Percentiles rank a stretch among this genome's conserved stretches.
Conservation (phyloP, 2,888 invertebrate species). For the Aleiodes testaceus region DNA sequence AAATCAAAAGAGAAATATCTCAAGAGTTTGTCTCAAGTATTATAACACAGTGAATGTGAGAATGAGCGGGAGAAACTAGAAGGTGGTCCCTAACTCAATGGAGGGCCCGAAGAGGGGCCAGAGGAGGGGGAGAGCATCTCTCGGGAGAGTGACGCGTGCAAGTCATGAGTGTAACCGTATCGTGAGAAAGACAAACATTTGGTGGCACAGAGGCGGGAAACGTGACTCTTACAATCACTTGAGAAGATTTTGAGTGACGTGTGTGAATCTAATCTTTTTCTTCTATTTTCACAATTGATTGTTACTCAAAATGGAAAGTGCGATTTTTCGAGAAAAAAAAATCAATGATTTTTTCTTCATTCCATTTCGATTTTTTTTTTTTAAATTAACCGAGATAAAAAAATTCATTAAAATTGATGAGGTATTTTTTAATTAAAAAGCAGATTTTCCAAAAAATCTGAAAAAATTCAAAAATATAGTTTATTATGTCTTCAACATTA, state of each 20-base stretch:
- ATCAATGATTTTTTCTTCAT: too few species aligned
- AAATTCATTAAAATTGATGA: too few species aligned
- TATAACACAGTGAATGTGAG: background rate
- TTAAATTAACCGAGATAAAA: too few species aligned
- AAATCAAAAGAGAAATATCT: background rate
- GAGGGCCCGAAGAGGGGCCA: background rate
- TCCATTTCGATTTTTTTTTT: too few species aligned
- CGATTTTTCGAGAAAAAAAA: too few species aligned
- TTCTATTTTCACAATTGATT: constrained; percentile 4
- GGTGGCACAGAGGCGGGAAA: constrained; percentile 35
- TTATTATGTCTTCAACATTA: too few species aligned
- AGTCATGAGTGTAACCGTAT: constrained; percentile 70
- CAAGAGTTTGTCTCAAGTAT: constrained; percentile 19
- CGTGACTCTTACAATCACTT: constrained; percentile 31
- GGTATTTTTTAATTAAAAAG: too few species aligned
- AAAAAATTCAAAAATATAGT: too few species aligned
- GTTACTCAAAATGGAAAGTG: background rate
- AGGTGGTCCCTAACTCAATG: constrained; percentile 36
- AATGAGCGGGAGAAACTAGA: constrained; percentile 19
- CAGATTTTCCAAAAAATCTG: too few species aligned
- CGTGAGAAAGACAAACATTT: constrained; percentile 71
- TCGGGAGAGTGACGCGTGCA: constrained; percentile 61
- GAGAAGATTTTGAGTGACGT: constrained; percentile 41
- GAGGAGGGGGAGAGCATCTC: background rate
- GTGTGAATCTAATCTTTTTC: constrained; percentile 43